Base-by-base conservation (phyloP, 2,888 invertebrate genomes). In the Noctua pronuba region DNA sequence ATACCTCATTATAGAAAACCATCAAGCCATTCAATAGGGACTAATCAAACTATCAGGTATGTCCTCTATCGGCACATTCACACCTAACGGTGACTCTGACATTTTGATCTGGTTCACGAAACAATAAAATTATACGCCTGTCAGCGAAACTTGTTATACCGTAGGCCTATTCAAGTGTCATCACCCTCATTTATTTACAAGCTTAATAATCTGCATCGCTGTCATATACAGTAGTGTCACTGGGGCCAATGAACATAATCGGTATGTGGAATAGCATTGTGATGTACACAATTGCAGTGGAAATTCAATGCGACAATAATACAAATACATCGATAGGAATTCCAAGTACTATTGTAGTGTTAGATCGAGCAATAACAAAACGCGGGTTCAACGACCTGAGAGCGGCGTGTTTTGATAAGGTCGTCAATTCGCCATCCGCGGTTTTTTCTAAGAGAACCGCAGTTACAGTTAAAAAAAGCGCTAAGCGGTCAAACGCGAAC, bases 21-120 rank as follows among this genome's bases (percentile, higher is more conserved):
- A 71, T 68, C 68, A 75, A 73, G 55, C 67, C 11, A 73, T 72
- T 75, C 46, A 76, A 88, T 89, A 92, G 88, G 88, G 89, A 84
- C 90, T 88, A 90, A 91, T 90, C 88, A 91, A 91, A 90, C 89
- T 84, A 91, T 89, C 91, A 88, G 90, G 88, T 87, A 89, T 93
- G 94, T 95, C 95, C 95, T 92, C 94, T 91, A 94, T 93, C 88
- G 90, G 93, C 91, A 89, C 94, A 91, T 93, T 95, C 92, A 93
- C 94, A 92, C 90, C 91, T 96, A 96, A 96, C 96, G 95, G 96
- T 94, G 87, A 90, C 93, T 93, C 91, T 90, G 91, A 89, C 92
- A 92, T 94, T 94, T 92, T 91, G 94, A 95, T 95, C 94, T 95
- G 95, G 94, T 95, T 94, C 94, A 94, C 92, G 93, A 92, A 94